Percentiles rank a stretch among this genome's conserved stretches.
Evolutionary conservation across 2,888 invertebrate species (phyloP).

Genomic region (Caenorhabditis drosophilae): DNA sequence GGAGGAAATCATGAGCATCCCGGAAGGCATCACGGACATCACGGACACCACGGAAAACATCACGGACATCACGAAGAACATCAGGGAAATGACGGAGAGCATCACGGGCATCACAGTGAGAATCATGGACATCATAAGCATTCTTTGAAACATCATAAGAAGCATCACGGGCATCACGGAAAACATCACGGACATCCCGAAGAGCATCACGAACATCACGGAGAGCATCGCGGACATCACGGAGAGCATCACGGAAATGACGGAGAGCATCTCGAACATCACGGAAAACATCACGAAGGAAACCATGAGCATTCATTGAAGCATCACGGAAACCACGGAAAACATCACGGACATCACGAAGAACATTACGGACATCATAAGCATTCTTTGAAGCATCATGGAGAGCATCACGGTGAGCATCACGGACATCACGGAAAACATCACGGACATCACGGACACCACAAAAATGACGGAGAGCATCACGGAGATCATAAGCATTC

Average conservation of each 20-base stretch:
- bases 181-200: slow-evolving; percentile 5
- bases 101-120: slow-evolving; percentile 12
- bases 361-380: slow-evolving; percentile 1
- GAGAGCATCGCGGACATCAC: slow-evolving; percentile 11
- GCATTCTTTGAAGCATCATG: background rate
- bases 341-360: slow-evolving; percentile 5
- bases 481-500: slow-evolving; percentile 11
- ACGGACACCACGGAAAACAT: slow-evolving; percentile 9
- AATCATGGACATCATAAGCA: slow-evolving; percentile 8
- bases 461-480: slow-evolving; percentile 8
- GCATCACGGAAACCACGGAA: slow-evolving; percentile 6
- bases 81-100: slow-evolving; percentile 7
- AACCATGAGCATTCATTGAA: background rate
- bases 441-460: slow-evolving; percentile 15
- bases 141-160: background rate
- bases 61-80: slow-evolving; percentile 7
- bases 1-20: slow-evolving; percentile 8
- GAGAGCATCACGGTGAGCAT: slow-evolving; percentile 1
- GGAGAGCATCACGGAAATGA: background rate
- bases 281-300: slow-evolving; percentile 5
- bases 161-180: slow-evolving; percentile 4
- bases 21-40: slow-evolving; percentile 5
- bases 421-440: slow-evolving; percentile 12
- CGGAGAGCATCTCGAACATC: slow-evolving; percentile 9
- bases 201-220: slow-evolving; percentile 16